These are phyloP conservation scores for Mesembrinibis cayennensis DNA, from an alignment of 2,113 vertebrate genomes.

Conservation along the genomic window DNA sequence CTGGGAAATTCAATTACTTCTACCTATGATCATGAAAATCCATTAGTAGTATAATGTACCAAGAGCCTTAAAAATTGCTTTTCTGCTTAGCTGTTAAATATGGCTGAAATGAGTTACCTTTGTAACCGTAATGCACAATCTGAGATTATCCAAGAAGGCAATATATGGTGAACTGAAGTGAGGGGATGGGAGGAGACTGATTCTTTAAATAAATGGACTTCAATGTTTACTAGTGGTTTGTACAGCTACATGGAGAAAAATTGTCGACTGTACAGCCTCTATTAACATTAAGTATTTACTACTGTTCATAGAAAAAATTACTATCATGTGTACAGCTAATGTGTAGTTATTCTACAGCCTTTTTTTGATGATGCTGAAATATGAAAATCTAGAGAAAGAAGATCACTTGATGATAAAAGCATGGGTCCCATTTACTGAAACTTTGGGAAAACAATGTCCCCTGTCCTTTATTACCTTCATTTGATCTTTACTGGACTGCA, in stretches of 20 bases:
- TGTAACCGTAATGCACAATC: background rate
- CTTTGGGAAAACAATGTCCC: background rate
- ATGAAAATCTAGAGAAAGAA: background rate
- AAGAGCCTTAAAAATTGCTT: background rate
- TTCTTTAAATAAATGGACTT: background rate
- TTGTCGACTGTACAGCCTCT: background rate
- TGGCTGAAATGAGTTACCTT: background rate
- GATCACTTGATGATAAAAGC: background rate
- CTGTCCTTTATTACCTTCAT: background rate
- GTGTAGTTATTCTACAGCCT: background rate
- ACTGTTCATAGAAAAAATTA: background rate
- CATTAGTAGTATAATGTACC: background rate
- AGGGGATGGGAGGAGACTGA: background rate
- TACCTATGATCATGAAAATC: background rate
- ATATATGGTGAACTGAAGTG: background rate
- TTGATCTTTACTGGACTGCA: background rate
- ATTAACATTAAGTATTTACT: background rate
- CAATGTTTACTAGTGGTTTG: background rate
- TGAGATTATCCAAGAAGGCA: background rate
- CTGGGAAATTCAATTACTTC: conserved; percentile 3
- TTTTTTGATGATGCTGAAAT: background rate
- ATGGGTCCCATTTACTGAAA: background rate
- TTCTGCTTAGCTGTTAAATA: background rate
- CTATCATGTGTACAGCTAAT: background rate
- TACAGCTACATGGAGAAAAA: background rate